A percentile compares a stretch with the other conserved stretches of the same genome.
Evolutionary conservation across 2,888 invertebrate species (phyloP).

Genomic region (Erannis defoliaria): DNA sequence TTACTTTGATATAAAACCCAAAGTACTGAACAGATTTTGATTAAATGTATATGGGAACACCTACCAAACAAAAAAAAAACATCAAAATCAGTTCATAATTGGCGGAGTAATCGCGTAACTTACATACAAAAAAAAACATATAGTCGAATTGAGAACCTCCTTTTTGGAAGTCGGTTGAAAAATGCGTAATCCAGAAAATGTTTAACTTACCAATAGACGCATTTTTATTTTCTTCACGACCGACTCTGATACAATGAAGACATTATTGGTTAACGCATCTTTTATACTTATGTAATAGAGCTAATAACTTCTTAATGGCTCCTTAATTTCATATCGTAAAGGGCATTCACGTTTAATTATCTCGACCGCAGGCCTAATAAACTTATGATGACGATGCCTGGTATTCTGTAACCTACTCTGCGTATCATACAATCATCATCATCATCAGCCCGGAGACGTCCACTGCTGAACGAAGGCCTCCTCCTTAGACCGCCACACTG

Average conservation of each 20-base stretch:
- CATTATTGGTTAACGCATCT: constrained; percentile 7
- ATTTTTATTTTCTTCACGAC: constrained; percentile 14
- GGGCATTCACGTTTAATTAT: constrained; percentile 8
- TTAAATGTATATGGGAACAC: no score
- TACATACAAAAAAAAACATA: no score
- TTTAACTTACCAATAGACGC: constrained; percentile 25
- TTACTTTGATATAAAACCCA: no score
- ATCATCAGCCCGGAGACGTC: no score
- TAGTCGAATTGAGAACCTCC: no score
- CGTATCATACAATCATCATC: not conserved
- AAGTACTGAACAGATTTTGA: no score
- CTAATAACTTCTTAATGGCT: constrained; percentile 26
- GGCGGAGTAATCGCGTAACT: no score
- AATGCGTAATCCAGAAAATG: not conserved
- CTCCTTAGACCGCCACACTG: no score
- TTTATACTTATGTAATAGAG: constrained; percentile 29
- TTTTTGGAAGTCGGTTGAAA: not conserved
- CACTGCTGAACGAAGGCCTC: no score
- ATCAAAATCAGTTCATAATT: no score
- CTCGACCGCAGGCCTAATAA: constrained; percentile 8
- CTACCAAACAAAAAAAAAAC: no score
- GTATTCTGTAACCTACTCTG: not conserved
- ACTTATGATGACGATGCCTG: not conserved
- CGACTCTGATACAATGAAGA: constrained; percentile 13
- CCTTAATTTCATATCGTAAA: constrained; percentile 14